phyloP scores from a whole-genome alignment of 2,797 vertebrate species.

The Ceryle rudis region DNA sequence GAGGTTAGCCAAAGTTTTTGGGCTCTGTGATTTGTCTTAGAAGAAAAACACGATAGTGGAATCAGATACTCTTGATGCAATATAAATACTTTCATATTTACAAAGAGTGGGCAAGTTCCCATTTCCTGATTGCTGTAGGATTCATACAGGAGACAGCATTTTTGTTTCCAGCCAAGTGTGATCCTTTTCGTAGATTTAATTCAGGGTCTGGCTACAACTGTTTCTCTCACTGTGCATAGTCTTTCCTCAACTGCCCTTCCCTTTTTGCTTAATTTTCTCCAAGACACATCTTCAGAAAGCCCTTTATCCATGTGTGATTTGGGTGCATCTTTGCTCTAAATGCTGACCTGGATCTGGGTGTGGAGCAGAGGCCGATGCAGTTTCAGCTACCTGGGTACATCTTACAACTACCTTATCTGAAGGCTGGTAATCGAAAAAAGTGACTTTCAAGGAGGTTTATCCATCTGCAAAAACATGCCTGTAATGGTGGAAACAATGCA shows the following conservation, averaged over 20 bases:
- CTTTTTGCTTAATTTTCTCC: neutral
- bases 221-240: neutral
- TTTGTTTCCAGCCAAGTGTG: neutral
- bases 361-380: fast-evolving
- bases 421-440: neutral
- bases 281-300: neutral
- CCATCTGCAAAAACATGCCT: neutral
- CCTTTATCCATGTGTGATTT: neutral
- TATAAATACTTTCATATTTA: constrained; percentile 28
- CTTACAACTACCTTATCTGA: neutral
- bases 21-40: constrained; percentile 20
- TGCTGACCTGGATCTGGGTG: neutral
- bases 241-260: neutral
- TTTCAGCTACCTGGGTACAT: neutral
- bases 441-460: neutral
- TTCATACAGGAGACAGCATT: fast-evolving
- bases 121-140: constrained; percentile 10
- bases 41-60: neutral
- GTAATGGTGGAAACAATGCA: neutral
- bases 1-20: constrained; percentile 58
- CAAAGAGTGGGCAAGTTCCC: constrained; percentile 13
- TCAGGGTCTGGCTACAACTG: neutral
- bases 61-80: neutral
- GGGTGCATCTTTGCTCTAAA: neutral
- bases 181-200: neutral